phyloP scores from a whole-genome alignment of 2,888 invertebrate species.

The Ceraclea dissimilis region DNA sequence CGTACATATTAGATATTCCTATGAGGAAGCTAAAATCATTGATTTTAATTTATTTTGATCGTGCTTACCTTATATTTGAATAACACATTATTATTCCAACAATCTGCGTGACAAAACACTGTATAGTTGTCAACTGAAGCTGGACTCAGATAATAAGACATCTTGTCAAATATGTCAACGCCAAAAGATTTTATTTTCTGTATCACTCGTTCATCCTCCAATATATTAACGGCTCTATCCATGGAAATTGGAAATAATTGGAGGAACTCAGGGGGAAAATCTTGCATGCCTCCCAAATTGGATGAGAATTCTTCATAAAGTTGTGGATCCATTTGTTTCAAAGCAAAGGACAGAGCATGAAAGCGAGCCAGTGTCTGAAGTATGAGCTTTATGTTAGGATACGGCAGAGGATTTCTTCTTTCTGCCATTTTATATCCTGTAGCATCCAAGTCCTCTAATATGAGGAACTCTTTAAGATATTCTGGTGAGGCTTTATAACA shows the following conservation, averaged over 20 bases:
- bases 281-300: neutral
- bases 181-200: constrained; percentile 7
- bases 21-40: too few relatives aligned
- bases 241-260: constrained; percentile 6
- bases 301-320: constrained; percentile 3
- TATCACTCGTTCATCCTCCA: constrained; percentile 3
- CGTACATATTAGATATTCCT: too few relatives aligned
- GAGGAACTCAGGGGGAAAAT: neutral
- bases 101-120: constrained; percentile 21
- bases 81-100: constrained; percentile 21
- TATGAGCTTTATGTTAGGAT: constrained; percentile 7
- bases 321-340: constrained; percentile 6
- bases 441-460: constrained; percentile 15
- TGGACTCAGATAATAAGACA: constrained; percentile 4
- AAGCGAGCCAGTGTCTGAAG: constrained; percentile 12
- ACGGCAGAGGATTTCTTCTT: constrained; percentile 7
- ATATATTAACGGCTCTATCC: constrained; percentile 4
- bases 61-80: constrained; percentile 19
- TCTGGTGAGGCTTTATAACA: constrained; percentile 11
- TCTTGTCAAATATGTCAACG: constrained; percentile 7
- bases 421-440: constrained; percentile 8
- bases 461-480: constrained; percentile 11
- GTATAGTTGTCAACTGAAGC: constrained; percentile 3
- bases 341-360: constrained; percentile 16
- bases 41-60: too few relatives aligned